These are phyloP conservation scores for Ennomos quercinarius DNA, from an alignment of 2,888 invertebrate species.

Conservation along the genomic window DNA sequence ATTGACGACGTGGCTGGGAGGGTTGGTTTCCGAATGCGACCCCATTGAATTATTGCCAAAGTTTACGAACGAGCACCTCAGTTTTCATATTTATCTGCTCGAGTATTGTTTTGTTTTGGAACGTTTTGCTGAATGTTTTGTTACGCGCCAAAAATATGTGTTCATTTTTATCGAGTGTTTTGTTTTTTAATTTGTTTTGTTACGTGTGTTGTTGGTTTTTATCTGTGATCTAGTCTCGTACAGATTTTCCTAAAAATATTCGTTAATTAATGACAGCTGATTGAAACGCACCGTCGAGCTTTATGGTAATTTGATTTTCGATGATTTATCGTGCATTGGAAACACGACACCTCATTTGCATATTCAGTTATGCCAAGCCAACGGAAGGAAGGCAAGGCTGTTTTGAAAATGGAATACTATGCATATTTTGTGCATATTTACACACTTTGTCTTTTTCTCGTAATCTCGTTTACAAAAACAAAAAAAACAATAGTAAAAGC, in stretches of 20 bases:
- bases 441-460: too few relatives aligned
- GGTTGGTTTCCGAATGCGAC: conserved; percentile 32
- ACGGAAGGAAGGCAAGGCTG: neutral
- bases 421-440: too few relatives aligned
- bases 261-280: conserved; percentile 27
- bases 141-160: conserved; percentile 23
- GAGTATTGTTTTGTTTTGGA: conserved; percentile 26
- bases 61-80: conserved; percentile 37
- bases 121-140: conserved; percentile 23
- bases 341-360: conserved; percentile 26
- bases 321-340: conserved; percentile 42
- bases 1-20: conserved; percentile 41
- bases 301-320: conserved; percentile 43
- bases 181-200: too few relatives aligned
- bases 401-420: neutral
- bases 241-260: conserved; percentile 2
- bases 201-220: too few relatives aligned
- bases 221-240: too few relatives aligned
- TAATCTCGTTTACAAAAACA: too few relatives aligned
- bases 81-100: conserved; percentile 13
- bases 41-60: conserved; percentile 58
- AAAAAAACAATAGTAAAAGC: too few relatives aligned
- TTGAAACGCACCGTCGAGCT: conserved; percentile 44
- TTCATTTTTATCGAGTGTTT: conserved; percentile 2
- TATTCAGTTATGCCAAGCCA: conserved; percentile 20